Evolutionary conservation across 2,888 invertebrate genomes (phyloP).

Genomic region (Pyrrhia umbra): DNA sequence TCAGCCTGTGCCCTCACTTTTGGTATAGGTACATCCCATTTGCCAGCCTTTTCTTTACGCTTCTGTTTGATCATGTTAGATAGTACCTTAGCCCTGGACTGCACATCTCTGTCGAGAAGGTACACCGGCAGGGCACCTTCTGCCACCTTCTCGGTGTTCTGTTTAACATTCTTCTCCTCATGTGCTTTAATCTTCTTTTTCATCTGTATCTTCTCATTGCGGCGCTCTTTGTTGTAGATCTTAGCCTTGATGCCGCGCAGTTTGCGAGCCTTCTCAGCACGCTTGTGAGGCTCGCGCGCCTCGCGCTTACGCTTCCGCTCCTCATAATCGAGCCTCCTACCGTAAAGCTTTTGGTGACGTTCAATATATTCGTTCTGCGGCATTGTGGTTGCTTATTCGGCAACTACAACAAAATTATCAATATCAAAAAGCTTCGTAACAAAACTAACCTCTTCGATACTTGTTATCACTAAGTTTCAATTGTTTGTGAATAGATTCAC

Average conservation of each 20-base stretch:
- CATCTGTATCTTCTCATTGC: conserved; percentile 99
- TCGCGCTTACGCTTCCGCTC: conserved; percentile 98
- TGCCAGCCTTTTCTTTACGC: conserved; percentile 99
- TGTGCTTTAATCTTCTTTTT: conserved; percentile 99
- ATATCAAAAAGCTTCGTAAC: conserved; percentile 68
- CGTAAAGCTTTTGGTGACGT: conserved; percentile 98
- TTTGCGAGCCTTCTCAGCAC: conserved; percentile 97
- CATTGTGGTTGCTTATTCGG: conserved; percentile 92
- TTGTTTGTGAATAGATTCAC: background rate
- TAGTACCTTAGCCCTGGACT: conserved; percentile 97
- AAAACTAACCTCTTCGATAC: conserved; percentile 52
- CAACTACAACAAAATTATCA: conserved; percentile 89
- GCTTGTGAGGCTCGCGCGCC: conserved; percentile 97
- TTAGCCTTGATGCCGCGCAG: conserved; percentile 99
- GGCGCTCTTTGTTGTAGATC: conserved; percentile 98
- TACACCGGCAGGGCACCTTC: conserved; percentile 99
- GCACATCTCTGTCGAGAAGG: conserved; percentile 98
- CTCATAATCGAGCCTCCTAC: conserved; percentile 99
- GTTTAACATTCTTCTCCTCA: conserved; percentile 97
- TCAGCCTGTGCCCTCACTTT: conserved; percentile 99
- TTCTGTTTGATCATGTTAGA: conserved; percentile 99
- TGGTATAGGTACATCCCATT: conserved; percentile 99
- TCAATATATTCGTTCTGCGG: conserved; percentile 99
- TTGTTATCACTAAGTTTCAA: conserved; percentile 22
- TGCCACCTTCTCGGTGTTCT: conserved; percentile 95